These are phyloP conservation scores for Scytalopus superciliaris DNA, from an alignment of 2,113 vertebrate species.

Conservation along the genomic window DNA sequence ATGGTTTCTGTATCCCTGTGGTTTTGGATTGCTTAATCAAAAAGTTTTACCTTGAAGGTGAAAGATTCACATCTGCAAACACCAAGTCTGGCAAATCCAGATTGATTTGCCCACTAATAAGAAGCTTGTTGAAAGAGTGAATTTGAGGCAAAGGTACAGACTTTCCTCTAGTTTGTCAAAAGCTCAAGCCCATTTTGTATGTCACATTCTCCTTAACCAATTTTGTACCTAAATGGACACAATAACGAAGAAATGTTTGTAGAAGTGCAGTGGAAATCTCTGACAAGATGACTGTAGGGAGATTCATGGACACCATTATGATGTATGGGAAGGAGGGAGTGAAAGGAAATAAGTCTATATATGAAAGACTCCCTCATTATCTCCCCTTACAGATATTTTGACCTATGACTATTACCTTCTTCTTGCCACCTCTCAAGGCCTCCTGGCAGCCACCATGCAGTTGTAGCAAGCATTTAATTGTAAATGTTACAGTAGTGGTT, in stretches of 20 bases:
- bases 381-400: not conserved
- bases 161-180: not conserved
- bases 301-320: not conserved
- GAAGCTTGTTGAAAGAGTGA: not conserved
- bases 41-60: not conserved
- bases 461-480: not conserved
- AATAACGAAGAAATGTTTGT: not conserved
- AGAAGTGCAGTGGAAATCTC: not conserved
- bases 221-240: not conserved
- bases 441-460: not conserved
- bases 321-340: not conserved
- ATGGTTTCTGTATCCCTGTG: not conserved
- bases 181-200: not conserved
- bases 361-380: not conserved
- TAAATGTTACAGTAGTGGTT: not conserved
- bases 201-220: not conserved
- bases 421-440: not conserved
- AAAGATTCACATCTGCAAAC: not conserved
- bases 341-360: not conserved
- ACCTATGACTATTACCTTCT: not conserved
- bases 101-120: not conserved
- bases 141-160: not conserved
- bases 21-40: not conserved
- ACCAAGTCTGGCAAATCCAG: not conserved
- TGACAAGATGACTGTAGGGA: not conserved